Conservation (phyloP, 2,797 vertebrate genomes). For the Enteromius fasciolatus region DNA sequence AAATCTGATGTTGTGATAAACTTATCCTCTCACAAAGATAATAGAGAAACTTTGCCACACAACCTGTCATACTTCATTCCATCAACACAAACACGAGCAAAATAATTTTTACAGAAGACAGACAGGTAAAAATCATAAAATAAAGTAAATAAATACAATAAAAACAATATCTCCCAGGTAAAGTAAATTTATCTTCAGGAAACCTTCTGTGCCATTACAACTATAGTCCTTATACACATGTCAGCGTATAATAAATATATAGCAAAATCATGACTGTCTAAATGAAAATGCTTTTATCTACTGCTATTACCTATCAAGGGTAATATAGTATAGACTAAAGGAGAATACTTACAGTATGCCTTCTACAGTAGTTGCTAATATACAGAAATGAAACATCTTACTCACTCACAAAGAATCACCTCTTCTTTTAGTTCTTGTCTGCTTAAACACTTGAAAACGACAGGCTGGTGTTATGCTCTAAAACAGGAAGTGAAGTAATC, state of each 20-base stretch:
- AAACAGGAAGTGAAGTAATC: constrained; percentile 6
- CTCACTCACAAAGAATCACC: neutral
- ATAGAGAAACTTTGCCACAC: neutral
- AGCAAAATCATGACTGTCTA: neutral
- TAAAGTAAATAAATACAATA: neutral
- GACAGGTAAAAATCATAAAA: neutral
- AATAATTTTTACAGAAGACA: neutral
- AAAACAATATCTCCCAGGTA: neutral
- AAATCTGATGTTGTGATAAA: neutral
- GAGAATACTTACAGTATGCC: neutral
- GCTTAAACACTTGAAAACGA: neutral
- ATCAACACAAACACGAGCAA: neutral
- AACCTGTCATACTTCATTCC: neutral
- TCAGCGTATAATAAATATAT: neutral
- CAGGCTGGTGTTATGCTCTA: neutral
- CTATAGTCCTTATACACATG: neutral
- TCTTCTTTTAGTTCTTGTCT: neutral
- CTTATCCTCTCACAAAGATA: neutral
- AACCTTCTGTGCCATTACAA: neutral
- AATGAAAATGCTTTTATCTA: neutral
- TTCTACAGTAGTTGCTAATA: neutral
- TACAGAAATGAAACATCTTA: neutral
- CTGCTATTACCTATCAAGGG: neutral
- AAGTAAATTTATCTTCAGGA: neutral
- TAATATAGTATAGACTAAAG: neutral